Base-by-base conservation (phyloP, 2,888 invertebrate genomes). In the Flexamia atlantica region DNA sequence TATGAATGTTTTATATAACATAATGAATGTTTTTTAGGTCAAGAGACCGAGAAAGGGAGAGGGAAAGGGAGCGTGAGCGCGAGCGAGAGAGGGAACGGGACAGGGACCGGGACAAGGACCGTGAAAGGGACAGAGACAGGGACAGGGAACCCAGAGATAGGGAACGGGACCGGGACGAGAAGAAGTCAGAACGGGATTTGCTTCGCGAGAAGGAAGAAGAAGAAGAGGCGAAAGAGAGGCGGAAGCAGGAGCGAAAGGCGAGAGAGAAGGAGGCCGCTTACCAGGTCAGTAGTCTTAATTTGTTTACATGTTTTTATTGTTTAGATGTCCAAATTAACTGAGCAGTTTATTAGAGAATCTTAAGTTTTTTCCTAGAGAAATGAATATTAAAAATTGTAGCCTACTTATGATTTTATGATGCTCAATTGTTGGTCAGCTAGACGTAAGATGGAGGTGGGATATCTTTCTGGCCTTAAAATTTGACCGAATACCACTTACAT, bases 191-290 rank as follows among this genome's bases (percentile, higher is more conserved):
- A 85, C 88, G 89, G 32, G 88, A 87, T 72, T 50, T 87, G 42
- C 83, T 90, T 84, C 88, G 90, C 32, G 90, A 90, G 84, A 89
- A 90, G 70, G 90, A 89, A 91, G 94, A 97, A 87, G 98, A 98
- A 89, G 98, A 99, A 89, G 98, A 99, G 90, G 93, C 95, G 25
- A 94, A 97, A 84, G 98, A 99, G 89, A 94, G 96, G 88, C 96
- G 98, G 89, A 95, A 97, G 87, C 91, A 95, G 7, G 98, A 99
- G 89, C 95, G 98, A 90, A 95, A 97, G 90, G 96, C 98, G 0
- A 91, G 98, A 14, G 98, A 99, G 89, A 98, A 98, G 90, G 99
- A 99, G 90, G 96, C 96, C 42, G 97, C 97, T n/a, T 99, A 99
- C 91, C 98, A 99, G 91, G 97, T 96, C 92, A 32, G 68, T 92